Conservation (phyloP, 2,888 invertebrate species). For the Euclidia mi region DNA sequence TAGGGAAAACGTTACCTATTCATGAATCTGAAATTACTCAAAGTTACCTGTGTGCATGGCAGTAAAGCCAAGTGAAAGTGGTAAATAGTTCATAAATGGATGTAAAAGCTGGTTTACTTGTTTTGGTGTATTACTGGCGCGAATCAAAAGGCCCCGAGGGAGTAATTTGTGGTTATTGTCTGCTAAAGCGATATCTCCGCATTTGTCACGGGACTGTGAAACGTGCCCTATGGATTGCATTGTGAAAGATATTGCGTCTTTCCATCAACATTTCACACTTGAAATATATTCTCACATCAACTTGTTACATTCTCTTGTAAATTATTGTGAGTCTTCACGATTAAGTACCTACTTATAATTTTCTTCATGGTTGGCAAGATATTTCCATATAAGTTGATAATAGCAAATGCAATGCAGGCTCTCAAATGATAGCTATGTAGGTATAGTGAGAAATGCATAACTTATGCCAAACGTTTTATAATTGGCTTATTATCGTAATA, state of each 20-base stretch:
- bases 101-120: slow-evolving; percentile 63
- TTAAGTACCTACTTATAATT: neutral
- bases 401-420: no score
- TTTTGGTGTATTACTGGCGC: slow-evolving; percentile 55
- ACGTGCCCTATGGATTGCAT: slow-evolving; percentile 30
- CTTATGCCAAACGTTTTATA: no score
- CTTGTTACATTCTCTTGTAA: slow-evolving; percentile 6
- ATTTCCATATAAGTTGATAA: no score
- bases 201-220: slow-evolving; percentile 64
- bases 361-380: no score
- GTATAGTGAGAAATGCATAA: no score
- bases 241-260: slow-evolving; percentile 13
- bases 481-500: no score
- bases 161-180: slow-evolving; percentile 78
- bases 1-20: slow-evolving; percentile 25
- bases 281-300: slow-evolving; percentile 7
- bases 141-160: slow-evolving; percentile 65
- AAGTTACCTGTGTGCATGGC: slow-evolving; percentile 13
- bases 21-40: slow-evolving; percentile 29
- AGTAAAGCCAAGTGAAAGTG: slow-evolving; percentile 66
- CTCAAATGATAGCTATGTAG: no score
- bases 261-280: slow-evolving; percentile 16
- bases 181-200: slow-evolving; percentile 66
- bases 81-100: slow-evolving; percentile 66
- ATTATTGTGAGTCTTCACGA: slow-evolving; percentile 7